Evolutionary conservation across 2,113 vertebrate species (phyloP), one percentile per base, ranked within the genome.

Genomic region (Leptobrachium ailaonicum): DNA sequence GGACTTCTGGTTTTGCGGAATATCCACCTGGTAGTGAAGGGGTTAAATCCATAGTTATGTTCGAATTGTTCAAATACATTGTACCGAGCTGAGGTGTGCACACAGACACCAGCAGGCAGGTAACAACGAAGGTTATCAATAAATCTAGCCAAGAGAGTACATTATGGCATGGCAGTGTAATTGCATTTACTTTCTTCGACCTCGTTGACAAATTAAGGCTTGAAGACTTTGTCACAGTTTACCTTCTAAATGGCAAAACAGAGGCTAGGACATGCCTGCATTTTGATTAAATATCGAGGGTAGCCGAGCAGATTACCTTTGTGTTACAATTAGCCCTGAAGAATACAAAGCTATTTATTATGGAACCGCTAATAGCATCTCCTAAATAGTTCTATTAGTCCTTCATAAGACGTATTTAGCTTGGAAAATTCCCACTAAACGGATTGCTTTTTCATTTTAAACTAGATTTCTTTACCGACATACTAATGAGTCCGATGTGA

Each of bases 231-330:
- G n/a, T 74, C 41, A 73, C 58, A 40, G 42, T 13, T 43, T 3
- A 66, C 44, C 32, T 9, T 32, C 47, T 56, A 58, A 67, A 40
- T 43, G 54, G 53, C 50, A 73, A 58, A 58, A 58, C 8, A 67
- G 32, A 7, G 42, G 66, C 32, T 45, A 81, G 71, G 32, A 69
- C 67, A 63, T 62, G 70, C 42, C 32, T 62, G 71, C n/a, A 50
- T 75, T 80, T 69, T 74, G 66, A 81, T 69, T 81, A 69, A 81
- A 75, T 81, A 75, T 69, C 62, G 54, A 54, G 41, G 73, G 32
- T 41, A 44, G 41, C 20, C 60, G 75, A 74, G 66, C 66, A 69
- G 79, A 69, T 81, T 75, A 81, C 64, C 42, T n/a, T 62, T 75
- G 47, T 63, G 79, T 62, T 81, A 60, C 62, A 81, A 81, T 75